These are phyloP conservation scores for Teleogryllus oceanicus DNA, from an alignment of 2,888 invertebrate genomes.

Conservation along the genomic window DNA sequence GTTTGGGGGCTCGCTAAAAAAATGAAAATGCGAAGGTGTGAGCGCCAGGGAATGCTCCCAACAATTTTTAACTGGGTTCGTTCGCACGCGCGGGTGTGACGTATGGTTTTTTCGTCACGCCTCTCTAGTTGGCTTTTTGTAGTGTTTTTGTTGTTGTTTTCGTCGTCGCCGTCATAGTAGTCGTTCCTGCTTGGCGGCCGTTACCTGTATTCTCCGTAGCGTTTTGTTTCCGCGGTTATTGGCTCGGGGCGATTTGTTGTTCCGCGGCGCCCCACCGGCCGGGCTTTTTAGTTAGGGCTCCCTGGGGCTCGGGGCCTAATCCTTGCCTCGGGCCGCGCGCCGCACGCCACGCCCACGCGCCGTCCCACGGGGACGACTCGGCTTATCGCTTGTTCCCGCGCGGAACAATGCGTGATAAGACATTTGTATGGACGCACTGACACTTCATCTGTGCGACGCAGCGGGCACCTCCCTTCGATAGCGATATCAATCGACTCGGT, in stretches of 20 bases:
- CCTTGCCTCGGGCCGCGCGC: too few species aligned
- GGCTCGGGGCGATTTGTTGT: background rate
- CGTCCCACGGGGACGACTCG: background rate
- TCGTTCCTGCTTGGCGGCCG: too few species aligned
- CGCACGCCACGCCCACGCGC: background rate
- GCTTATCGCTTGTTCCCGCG: too few species aligned
- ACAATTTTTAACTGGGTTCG: too few species aligned
- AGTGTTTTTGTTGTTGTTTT: background rate
- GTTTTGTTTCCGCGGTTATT: background rate
- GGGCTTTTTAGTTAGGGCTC: background rate
- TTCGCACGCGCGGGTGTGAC: too few species aligned
- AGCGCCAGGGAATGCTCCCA: too few species aligned
- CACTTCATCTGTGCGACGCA: background rate
- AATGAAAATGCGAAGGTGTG: too few species aligned
- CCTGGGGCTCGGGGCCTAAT: background rate
- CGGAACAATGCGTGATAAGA: too few species aligned
- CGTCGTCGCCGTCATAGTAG: background rate
- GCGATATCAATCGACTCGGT: background rate
- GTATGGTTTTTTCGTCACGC: background rate
- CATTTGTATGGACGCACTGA: background rate
- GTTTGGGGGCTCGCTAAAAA: background rate
- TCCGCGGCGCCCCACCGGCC: background rate
- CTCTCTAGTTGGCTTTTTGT: background rate
- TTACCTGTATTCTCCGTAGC: background rate
- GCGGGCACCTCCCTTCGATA: background rate